Conservation (phyloP, 2,888 invertebrate species). For the Athalia cordata region DNA sequence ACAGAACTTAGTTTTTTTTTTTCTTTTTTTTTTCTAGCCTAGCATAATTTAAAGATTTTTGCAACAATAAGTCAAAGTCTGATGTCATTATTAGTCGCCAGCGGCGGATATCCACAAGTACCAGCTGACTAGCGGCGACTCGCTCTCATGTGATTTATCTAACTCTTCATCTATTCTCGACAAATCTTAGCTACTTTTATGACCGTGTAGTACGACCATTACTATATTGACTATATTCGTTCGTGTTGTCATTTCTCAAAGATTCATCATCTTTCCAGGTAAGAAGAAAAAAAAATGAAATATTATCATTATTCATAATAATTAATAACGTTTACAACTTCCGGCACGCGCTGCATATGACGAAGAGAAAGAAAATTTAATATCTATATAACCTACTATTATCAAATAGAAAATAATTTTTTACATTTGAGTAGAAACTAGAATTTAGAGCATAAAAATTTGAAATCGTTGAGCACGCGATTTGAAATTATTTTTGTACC, state of each 20-base stretch:
- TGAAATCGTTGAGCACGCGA: not conserved
- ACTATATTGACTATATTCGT: not conserved
- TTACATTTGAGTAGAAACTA: not conserved
- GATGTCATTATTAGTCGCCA: not conserved
- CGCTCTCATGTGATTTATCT: not conserved
- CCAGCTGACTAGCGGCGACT: not conserved
- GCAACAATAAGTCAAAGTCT: not conserved
- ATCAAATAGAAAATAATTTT: no score
- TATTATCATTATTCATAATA: no score
- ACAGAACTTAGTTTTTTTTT: no score
- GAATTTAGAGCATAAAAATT: no score
- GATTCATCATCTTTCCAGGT: constrained; percentile 23
- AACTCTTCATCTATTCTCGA: not conserved
- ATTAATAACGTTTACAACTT: no score
- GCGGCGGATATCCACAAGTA: not conserved
- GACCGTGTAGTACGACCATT: not conserved
- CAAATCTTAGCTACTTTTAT: not conserved
- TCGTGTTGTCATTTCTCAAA: no score
- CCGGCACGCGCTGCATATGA: no score
- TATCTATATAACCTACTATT: no score
- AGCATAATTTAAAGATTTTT: not conserved
- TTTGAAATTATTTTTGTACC: not conserved
- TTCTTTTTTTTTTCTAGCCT: no score
- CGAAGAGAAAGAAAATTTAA: no score
- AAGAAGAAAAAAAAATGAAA: not conserved